Evolutionary conservation across 2,888 invertebrate genomes (phyloP).

Genomic region (Cryptocephalus primarius): DNA sequence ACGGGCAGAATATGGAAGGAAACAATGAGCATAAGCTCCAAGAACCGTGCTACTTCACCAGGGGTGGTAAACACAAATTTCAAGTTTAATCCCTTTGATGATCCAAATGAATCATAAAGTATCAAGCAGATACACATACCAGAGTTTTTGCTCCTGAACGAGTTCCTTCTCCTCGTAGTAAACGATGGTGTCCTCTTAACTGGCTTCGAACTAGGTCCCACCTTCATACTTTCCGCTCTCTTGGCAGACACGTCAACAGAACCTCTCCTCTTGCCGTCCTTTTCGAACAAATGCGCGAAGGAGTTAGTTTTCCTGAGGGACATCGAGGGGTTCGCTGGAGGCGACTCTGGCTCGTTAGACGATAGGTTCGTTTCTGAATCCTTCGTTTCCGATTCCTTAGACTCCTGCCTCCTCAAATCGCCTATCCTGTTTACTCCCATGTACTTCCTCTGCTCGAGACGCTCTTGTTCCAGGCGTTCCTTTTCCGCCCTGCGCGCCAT

Average conservation of each 20-base stretch:
- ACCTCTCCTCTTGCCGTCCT: conserved; percentile 41
- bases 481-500: conserved; percentile 65
- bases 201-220: conserved; percentile 50
- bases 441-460: conserved; percentile 72
- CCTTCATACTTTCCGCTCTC: conserved; percentile 84
- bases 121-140: no score
- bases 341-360: neutral
- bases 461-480: conserved; percentile 70
- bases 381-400: conserved; percentile 38
- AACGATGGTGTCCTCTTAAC: conserved; percentile 90
- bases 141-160: no score
- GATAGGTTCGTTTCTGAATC: no score
- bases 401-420: conserved; percentile 70
- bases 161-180: conserved; percentile 55
- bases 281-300: conserved; percentile 47
- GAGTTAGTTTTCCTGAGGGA: conserved; percentile 47
- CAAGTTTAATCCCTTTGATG: no score
- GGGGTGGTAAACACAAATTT: no score
- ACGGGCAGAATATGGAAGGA: no score
- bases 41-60: no score
- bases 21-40: no score
- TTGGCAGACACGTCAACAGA: conserved; percentile 58
- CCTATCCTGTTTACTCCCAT: conserved; percentile 84
- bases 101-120: no score
- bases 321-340: neutral